Evolutionary conservation across 1,140 invertebrate species (phyloP).

Genomic region (Panulirus ornatus): DNA sequence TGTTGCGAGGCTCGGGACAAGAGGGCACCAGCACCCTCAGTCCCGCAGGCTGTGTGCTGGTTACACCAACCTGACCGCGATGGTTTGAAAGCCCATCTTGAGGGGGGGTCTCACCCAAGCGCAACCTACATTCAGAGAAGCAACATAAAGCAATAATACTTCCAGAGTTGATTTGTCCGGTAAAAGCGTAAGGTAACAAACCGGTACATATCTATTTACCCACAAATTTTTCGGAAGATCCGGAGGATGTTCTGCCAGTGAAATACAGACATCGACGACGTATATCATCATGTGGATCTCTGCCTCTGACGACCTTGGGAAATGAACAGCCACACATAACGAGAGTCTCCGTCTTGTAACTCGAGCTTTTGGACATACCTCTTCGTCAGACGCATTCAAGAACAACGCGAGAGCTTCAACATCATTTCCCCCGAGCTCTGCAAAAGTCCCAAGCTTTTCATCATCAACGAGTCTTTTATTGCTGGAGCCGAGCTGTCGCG

Average conservation of each 20-base stretch:
- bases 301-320: no score
- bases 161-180: neutral
- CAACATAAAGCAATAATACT: neutral
- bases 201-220: neutral
- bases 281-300: no score
- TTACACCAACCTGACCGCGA: neutral
- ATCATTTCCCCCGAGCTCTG: no score
- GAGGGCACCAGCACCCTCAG: neutral
- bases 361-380: no score
- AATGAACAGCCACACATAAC: no score
- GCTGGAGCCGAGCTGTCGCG: no score
- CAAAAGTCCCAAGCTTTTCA: no score
- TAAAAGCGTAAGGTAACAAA: neutral
- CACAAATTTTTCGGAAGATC: neutral
- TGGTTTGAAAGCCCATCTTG: neutral
- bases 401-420: no score
- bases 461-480: no score
- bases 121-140: neutral
- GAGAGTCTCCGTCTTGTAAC: no score
- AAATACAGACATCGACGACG: no score
- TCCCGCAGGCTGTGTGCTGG: neutral
- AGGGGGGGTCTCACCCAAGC: neutral
- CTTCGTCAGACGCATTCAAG: no score
- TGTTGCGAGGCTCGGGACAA: neutral
- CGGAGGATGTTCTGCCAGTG: neutral